phyloP scores from a whole-genome alignment of 2,113 vertebrate species.

The Neofelis nebulosa region DNA sequence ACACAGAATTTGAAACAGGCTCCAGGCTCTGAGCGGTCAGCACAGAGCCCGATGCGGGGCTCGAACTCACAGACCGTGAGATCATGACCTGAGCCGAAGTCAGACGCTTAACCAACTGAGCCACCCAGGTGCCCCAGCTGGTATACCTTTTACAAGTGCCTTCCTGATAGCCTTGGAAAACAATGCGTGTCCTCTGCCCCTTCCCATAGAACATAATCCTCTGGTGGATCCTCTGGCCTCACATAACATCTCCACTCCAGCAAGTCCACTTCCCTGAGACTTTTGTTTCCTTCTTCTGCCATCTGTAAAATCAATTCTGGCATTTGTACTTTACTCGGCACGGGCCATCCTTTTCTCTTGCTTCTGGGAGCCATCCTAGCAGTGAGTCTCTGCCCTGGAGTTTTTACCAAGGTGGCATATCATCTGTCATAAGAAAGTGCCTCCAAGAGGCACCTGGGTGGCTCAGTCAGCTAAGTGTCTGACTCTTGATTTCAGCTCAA shows the following conservation, averaged over 20 bases:
- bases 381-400: not conserved
- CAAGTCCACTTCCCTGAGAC: not conserved
- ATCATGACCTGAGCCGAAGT: too few species aligned
- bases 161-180: not conserved
- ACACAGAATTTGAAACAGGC: too few species aligned
- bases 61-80: too few species aligned
- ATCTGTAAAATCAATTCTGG: not conserved
- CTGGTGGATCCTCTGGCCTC: not conserved
- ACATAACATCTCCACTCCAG: not conserved
- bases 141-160: not conserved
- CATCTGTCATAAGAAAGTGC: not conserved
- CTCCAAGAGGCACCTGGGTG: not conserved
- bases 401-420: not conserved
- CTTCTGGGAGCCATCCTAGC: not conserved
- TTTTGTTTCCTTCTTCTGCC: not conserved
- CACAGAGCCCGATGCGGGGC: too few species aligned
- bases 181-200: not conserved
- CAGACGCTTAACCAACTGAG: too few species aligned
- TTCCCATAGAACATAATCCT: not conserved
- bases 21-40: too few species aligned
- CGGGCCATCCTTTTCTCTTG: not conserved
- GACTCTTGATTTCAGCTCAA: too few species aligned
- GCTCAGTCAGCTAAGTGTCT: too few species aligned
- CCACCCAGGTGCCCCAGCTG: too few species aligned
- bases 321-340: not conserved